Base-by-base conservation (phyloP, 2,113 vertebrate genomes). In the Neolamprologus falcicula region DNA sequence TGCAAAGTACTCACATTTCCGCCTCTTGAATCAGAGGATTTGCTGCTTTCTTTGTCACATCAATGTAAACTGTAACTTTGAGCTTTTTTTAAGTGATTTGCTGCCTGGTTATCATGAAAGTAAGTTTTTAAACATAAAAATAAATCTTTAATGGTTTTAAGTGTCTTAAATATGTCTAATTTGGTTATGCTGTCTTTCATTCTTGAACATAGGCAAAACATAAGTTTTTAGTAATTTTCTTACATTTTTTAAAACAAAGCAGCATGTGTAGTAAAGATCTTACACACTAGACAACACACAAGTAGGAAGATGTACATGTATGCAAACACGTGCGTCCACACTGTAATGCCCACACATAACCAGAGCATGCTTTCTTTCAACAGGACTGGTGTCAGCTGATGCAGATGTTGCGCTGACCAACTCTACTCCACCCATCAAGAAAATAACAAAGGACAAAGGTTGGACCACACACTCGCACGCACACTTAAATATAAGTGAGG, bases 401-500 rank as follows among this genome's bases (percentile, higher is more conserved):
- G 86, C 93, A 88, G 95, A 96, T 54, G 92, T 94, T 52, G 91
- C 97, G 17, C 93, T 98, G 94, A 94, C 93, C 90, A 93, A 93
- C 91, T 96, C 93, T 68, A 97, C 97, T 88, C 97, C 96, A 83
- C 97, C 94, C 92, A 95, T 97, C 94, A 98, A 98, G 97, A 98
- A 97, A 94, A 96, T 97, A 80, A 96, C 96, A 82, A 98, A 97
- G 90, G 97, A 98, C 92, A 98, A 98, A 98, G 97, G 98, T 98
- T 87, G 82, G 93, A 84, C 88, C 86, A 59, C 76, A 83, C 84
- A 84, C 76, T 86, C 82, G 47, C 42, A 66, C 35, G 17, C 68
- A 66, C 45, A 82, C 83, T 83, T 83, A 84, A 53, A 83, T 57
- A 88, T 54, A 84, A 90, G 76, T 81, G 68, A 73, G 40, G 66